Percentiles rank a stretch among this genome's conserved stretches.
These are phyloP conservation scores for Drosophila varians DNA, from an alignment of 1,140 invertebrate species.

Conservation along the genomic window DNA sequence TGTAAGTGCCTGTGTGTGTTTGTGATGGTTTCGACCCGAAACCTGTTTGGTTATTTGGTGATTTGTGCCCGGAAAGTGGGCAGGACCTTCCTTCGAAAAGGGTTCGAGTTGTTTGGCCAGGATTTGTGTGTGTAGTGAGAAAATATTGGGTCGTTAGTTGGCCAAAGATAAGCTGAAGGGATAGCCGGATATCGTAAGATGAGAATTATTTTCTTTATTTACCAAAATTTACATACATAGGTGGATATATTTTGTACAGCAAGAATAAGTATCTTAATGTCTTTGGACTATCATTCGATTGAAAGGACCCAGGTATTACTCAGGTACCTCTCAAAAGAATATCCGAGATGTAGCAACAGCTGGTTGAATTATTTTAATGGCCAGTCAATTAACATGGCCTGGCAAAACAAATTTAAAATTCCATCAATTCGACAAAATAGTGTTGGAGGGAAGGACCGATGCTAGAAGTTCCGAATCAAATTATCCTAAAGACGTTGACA, in stretches of 20 bases:
- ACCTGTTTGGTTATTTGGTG: constrained; percentile 67
- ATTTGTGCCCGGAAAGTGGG: constrained; percentile 60
- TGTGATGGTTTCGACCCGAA: constrained; percentile 49
- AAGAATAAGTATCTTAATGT: too few species aligned
- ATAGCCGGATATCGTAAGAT: background rate
- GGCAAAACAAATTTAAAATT: constrained; percentile 72
- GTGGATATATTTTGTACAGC: background rate
- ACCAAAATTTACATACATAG: too few species aligned
- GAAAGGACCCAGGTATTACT: constrained; percentile 29
- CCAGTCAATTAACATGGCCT: constrained; percentile 39
- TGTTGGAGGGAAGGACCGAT: constrained; percentile 11
- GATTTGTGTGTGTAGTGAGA: constrained; percentile 10
- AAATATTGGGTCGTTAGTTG: constrained; percentile 24
- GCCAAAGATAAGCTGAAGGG: constrained; percentile 11
- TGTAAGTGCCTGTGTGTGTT: constrained; percentile 23
- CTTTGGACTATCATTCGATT: too few species aligned
- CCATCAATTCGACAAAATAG: constrained; percentile 70
- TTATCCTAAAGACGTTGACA: constrained; percentile 57
- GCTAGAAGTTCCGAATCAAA: constrained; percentile 47
- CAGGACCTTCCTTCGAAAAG: constrained; percentile 10
- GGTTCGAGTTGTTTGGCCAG: constrained; percentile 2
- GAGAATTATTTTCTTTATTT: too few species aligned
- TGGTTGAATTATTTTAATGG: constrained; percentile 68
- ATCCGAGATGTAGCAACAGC: constrained; percentile 20
- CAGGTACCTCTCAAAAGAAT: background rate